Evolutionary conservation across 2,797 vertebrate species (phyloP).

Genomic region (Brotula barbata): DNA sequence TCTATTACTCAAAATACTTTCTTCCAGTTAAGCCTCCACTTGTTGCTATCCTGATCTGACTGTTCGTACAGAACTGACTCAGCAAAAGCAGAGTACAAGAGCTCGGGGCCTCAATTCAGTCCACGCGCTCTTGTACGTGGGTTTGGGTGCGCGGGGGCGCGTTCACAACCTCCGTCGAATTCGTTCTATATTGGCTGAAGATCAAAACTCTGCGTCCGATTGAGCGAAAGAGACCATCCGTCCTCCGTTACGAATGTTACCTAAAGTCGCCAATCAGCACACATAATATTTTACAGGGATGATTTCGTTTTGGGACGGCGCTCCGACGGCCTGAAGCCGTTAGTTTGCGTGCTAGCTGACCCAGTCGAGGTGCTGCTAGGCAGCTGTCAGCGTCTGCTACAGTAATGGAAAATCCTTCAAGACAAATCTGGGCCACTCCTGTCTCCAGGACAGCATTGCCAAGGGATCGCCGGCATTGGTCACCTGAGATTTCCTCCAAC

Average conservation of each 20-base stretch:
- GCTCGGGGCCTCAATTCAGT: conserved; percentile 3
- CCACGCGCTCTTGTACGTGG: conserved; percentile 2
- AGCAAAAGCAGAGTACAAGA: conserved; percentile 44
- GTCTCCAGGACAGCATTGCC: conserved; percentile 78
- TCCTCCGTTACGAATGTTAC: too few species aligned
- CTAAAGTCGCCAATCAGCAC: background rate
- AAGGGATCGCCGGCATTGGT: conserved; percentile 75
- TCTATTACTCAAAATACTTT: conserved; percentile 45
- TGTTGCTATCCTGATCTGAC: conserved; percentile 41
- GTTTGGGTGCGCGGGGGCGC: background rate
- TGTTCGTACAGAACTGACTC: conserved; percentile 56
- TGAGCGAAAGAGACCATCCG: too few species aligned
- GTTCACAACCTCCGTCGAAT: background rate
- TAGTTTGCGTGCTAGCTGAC: conserved; percentile 26
- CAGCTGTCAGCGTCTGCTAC: conserved; percentile 51
- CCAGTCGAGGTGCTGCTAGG: conserved; percentile 43
- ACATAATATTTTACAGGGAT: background rate
- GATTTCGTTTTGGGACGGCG: background rate
- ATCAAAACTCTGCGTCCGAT: background rate
- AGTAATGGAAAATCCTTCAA: conserved; percentile 83
- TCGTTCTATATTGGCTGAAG: background rate
- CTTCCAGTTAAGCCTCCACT: conserved; percentile 12
- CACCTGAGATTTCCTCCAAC: conserved; percentile 84
- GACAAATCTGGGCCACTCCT: conserved; percentile 81
- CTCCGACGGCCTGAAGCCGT: background rate